Evolutionary conservation across 2,113 vertebrate genomes (phyloP).

Genomic region (Chinchilla lanigera): DNA sequence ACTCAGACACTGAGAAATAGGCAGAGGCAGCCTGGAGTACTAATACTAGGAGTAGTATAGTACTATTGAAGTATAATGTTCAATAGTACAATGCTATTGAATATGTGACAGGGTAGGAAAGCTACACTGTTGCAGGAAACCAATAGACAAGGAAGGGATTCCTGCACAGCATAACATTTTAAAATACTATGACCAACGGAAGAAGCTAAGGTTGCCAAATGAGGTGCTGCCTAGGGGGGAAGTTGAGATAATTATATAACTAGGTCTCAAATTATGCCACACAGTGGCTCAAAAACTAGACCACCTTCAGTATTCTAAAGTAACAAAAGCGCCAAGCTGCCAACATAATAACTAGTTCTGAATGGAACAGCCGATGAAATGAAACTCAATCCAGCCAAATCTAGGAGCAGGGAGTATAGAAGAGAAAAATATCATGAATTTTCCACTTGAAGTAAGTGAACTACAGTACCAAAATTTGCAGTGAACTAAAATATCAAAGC

Average conservation of each 20-base stretch:
- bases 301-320: neutral
- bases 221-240: neutral
- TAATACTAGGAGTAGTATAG: neutral
- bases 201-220: neutral
- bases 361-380: constrained; percentile 1
- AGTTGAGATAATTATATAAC: constrained; percentile 4
- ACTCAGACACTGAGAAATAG: neutral
- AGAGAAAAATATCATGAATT: neutral
- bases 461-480: neutral
- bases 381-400: constrained; percentile 1
- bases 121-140: neutral
- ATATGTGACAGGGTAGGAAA: neutral
- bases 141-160: neutral
- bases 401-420: neutral
- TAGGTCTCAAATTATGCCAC: neutral
- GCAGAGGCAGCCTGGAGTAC: neutral
- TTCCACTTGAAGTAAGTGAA: neutral
- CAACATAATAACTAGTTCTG: constrained; percentile 17
- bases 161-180: neutral
- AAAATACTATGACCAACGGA: neutral
- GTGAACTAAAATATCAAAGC: constrained; percentile 27
- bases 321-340: constrained; percentile 22
- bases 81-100: neutral
- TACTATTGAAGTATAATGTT: too few species aligned
- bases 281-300: constrained; percentile 10